Evolutionary conservation across 1,140 invertebrate species (phyloP).

Genomic region (Zaprionus camerounensis): DNA sequence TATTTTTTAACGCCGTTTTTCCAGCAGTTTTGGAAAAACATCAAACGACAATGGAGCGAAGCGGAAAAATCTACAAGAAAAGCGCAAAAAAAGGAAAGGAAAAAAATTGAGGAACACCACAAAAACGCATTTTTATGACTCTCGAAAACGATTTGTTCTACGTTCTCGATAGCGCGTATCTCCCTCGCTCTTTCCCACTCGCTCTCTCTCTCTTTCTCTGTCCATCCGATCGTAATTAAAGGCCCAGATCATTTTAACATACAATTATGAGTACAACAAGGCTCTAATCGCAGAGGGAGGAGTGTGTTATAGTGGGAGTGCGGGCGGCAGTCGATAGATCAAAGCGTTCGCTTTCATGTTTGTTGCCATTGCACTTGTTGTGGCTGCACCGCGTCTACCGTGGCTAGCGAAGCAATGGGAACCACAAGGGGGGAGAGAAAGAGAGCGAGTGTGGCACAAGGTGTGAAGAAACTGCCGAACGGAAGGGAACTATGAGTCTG

Average conservation of each 20-base stretch:
- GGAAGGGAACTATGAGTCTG: conserved; percentile 70
- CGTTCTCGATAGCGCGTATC: conserved; percentile 29
- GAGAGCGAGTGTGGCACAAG: conserved; percentile 32
- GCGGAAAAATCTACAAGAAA: conserved; percentile 19
- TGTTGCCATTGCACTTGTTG: conserved; percentile 78
- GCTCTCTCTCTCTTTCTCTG: conserved; percentile 22
- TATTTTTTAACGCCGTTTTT: conserved; percentile 65
- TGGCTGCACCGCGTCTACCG: conserved; percentile 46
- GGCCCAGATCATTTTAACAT: conserved; percentile 46
- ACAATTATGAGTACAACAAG: conserved; percentile 64
- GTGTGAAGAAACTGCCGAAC: conserved; percentile 64
- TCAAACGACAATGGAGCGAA: conserved; percentile 67
- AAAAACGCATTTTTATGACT: conserved; percentile 70
- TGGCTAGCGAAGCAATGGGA: neutral
- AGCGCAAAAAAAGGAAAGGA: conserved; percentile 26
- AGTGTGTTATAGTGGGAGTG: neutral
- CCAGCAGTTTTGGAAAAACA: conserved; percentile 59
- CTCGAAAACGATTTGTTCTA: conserved; percentile 58
- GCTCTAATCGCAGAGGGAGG: neutral
- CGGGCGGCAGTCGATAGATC: conserved; percentile 65
- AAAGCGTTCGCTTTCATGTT: conserved; percentile 70
- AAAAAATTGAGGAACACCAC: conserved; percentile 9
- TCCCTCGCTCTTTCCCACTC: neutral
- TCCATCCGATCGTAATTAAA: conserved; percentile 33
- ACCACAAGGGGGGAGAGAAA: neutral